These are phyloP conservation scores for Rhinolophus sinicus DNA, from an alignment of 2,113 vertebrate species.

Conservation along the genomic window DNA sequence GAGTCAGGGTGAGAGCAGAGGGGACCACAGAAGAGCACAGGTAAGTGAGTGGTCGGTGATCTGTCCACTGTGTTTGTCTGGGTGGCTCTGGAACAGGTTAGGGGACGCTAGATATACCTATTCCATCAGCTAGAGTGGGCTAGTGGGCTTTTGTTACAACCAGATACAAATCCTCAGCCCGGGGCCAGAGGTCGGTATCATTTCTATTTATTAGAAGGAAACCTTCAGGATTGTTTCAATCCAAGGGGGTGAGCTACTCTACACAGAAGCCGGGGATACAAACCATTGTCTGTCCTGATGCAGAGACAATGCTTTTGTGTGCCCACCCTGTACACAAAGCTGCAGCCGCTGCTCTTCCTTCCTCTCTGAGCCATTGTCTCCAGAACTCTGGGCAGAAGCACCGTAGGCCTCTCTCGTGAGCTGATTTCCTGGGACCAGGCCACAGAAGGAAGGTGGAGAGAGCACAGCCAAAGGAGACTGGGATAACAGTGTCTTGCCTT, in stretches of 20 bases:
- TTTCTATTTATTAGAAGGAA: neutral
- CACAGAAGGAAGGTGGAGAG: neutral
- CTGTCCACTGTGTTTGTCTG: neutral
- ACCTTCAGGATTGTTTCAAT: neutral
- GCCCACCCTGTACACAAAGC: neutral
- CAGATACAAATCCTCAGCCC: neutral
- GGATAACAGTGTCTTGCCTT: neutral
- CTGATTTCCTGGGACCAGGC: neutral
- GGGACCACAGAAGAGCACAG: neutral
- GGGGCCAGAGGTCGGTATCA: neutral
- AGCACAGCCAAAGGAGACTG: neutral
- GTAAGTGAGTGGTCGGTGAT: conserved; percentile 37
- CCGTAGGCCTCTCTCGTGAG: neutral
- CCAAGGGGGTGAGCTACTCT: neutral
- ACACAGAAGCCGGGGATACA: neutral
- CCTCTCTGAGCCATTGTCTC: conserved; percentile 70
- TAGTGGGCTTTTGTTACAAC: conserved; percentile 43
- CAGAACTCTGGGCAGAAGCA: neutral
- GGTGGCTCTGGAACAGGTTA: neutral
- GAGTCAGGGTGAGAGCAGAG: conserved; percentile 35
- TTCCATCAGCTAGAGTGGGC: neutral
- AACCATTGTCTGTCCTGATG: neutral
- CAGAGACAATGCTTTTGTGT: conserved; percentile 50
- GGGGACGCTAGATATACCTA: neutral
- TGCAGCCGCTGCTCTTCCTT: neutral